phyloP scores from a whole-genome alignment of 2,797 vertebrate species.

The Ambastaia sidthimunki region DNA sequence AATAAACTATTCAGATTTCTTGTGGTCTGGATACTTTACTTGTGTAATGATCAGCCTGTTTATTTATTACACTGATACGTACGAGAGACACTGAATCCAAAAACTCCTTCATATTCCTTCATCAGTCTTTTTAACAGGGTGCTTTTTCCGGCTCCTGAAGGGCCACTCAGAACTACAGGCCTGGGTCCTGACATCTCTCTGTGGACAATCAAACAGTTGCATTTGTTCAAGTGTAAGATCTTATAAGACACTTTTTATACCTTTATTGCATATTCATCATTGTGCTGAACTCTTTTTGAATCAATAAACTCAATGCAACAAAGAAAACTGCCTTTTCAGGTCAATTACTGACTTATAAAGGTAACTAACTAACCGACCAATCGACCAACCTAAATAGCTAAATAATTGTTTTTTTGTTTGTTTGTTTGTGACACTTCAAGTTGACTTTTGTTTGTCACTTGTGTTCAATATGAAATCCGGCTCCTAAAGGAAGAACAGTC shows the following conservation, averaged over 20 bases:
- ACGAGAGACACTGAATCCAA: constrained; percentile 98
- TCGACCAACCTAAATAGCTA: no score
- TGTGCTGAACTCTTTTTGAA: no score
- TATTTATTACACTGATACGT: constrained; percentile 64
- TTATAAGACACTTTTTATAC: no score
- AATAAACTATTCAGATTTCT: neutral
- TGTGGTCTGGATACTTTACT: neutral
- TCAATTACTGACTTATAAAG: neutral
- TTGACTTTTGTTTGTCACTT: no score
- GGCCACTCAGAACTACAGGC: constrained; percentile 94
- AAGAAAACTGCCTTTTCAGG: neutral
- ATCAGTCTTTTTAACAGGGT: constrained; percentile 91
- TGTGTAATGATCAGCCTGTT: neutral
- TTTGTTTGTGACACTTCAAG: no score
- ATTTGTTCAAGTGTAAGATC: neutral
- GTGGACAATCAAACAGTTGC: neutral
- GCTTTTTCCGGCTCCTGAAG: constrained; percentile 96
- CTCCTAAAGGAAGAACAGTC: neutral
- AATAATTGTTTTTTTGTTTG: no score
- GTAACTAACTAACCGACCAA: no score
- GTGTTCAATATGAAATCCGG: no score
- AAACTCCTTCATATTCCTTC: constrained; percentile 87
- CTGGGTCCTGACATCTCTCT: constrained; percentile 89
- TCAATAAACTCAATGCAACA: no score
- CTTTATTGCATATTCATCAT: no score